Evolutionary conservation across 1,140 invertebrate species (phyloP), one percentile per base, ranked within the genome.

Genomic region (Camponotus floridanus): DNA sequence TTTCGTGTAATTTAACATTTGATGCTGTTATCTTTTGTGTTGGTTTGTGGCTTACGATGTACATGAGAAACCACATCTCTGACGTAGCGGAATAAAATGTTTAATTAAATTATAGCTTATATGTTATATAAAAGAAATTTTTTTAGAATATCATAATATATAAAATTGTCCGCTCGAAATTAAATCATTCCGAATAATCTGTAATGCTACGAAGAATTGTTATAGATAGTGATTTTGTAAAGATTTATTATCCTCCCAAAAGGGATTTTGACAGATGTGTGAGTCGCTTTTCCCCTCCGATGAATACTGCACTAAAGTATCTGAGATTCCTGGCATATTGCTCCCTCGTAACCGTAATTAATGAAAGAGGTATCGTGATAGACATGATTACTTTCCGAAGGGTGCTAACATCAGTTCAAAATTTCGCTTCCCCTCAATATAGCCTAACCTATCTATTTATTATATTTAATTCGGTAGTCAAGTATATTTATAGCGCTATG

Each of bases 281-380:
- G 76, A 80, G 70, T 51, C 74, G 45, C 8, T 48, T 48, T 59
- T 51, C 64, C 36, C 64, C 11, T 39, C 3, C 21, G 48, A 26
- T 79, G 85, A 86, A 83, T 68, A 79, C 59, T 39, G 74, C 26
- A 42, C 68, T 59, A 68, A 89, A 89, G 83, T 88, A 86, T 57
- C 76, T 70, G 62, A 88, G 87, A 89, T 89, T 87, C 79, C 88
- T 89, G 88, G 68, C 88, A 90, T 89, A 90, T 90, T 90, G 88
- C 68, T 78, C 87, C 88, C 80, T 87, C 64, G 88, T 85, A 71
- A 48, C 76, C 55, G 59, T 89, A 89, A 89, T 89, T 89, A 89
- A 89, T 89, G 87, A 86, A 89, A 76, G 88, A 83, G 84, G 87
- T 89, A 80, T 61, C 85, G 42, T 65, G 76, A 42, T 39, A 61